Conservation (phyloP, 2,888 invertebrate genomes). For the Trissoscelio sp. region DNA sequence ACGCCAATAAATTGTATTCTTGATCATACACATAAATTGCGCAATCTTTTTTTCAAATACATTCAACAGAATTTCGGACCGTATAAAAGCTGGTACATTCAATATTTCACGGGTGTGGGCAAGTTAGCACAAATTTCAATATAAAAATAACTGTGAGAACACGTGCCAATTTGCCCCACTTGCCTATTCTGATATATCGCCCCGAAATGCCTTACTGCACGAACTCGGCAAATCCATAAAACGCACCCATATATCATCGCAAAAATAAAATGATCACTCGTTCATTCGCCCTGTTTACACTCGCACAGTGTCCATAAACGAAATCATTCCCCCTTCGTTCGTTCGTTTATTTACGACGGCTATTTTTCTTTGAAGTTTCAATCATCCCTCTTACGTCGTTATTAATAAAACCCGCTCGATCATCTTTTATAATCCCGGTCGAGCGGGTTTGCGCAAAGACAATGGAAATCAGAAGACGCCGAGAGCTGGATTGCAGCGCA, state of each 20-base stretch:
- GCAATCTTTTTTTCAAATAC: too few species aligned
- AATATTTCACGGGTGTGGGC: conserved; percentile 11
- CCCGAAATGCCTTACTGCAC: conserved; percentile 5
- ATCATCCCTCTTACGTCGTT: conserved; percentile 6
- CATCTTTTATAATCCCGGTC: conserved; percentile 2
- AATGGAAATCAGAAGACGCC: conserved; percentile 9
- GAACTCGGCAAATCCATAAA: conserved; percentile 19
- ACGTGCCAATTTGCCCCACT: conserved; percentile 31
- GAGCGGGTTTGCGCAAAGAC: background rate
- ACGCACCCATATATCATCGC: conserved; percentile 23
- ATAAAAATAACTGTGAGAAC: conserved; percentile 21
- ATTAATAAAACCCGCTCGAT: background rate
- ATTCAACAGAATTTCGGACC: too few species aligned
- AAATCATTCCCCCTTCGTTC: conserved; percentile 9
- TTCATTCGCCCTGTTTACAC: conserved; percentile 25
- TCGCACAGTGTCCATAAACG: conserved; percentile 10
- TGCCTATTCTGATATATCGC: conserved; percentile 31
- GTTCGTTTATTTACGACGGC: conserved; percentile 25
- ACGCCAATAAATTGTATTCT: too few species aligned
- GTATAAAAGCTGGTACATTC: conserved; percentile 21
- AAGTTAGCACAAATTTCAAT: conserved; percentile 34
- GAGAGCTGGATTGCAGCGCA: background rate
- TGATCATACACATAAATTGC: too few species aligned
- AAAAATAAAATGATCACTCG: conserved; percentile 35
- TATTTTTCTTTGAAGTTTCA: background rate